phyloP scores from a whole-genome alignment of 1,140 invertebrate species.

The Stratiolaelaps scimitus region DNA sequence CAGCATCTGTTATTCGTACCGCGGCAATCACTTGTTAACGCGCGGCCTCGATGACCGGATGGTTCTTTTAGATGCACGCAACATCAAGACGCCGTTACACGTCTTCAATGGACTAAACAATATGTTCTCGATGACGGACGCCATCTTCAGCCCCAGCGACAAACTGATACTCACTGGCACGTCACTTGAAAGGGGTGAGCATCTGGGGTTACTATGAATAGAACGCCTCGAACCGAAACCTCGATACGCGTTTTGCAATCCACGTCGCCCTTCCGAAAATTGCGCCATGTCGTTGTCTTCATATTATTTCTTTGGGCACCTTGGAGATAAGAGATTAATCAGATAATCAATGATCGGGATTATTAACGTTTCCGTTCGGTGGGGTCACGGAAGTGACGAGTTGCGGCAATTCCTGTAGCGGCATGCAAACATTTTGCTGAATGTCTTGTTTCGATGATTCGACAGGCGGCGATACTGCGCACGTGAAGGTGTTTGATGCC shows the following conservation, averaged over 20 bases:
- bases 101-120: constrained; percentile 59
- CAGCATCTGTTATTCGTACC: constrained; percentile 72
- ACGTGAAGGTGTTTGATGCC: constrained; percentile 60
- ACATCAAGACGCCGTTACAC: constrained; percentile 64
- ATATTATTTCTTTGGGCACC: too few species aligned
- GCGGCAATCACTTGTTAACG: constrained; percentile 62
- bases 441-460: not conserved
- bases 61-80: constrained; percentile 84
- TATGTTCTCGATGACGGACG: constrained; percentile 68
- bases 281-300: too few species aligned
- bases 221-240: too few species aligned
- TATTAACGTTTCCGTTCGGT: too few species aligned
- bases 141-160: constrained; percentile 87
- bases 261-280: too few species aligned
- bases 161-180: constrained; percentile 72
- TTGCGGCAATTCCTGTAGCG: too few species aligned
- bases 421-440: too few species aligned
- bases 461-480: constrained; percentile 32
- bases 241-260: too few species aligned
- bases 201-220: too few species aligned
- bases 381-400: too few species aligned
- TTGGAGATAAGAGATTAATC: too few species aligned
- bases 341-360: too few species aligned
- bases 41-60: constrained; percentile 81
- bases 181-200: constrained; percentile 53